A percentile compares a stretch with the other conserved stretches of the same genome.
These are phyloP conservation scores for Candidula unifasciata DNA, from an alignment of 2,888 invertebrate species.

Conservation along the genomic window DNA sequence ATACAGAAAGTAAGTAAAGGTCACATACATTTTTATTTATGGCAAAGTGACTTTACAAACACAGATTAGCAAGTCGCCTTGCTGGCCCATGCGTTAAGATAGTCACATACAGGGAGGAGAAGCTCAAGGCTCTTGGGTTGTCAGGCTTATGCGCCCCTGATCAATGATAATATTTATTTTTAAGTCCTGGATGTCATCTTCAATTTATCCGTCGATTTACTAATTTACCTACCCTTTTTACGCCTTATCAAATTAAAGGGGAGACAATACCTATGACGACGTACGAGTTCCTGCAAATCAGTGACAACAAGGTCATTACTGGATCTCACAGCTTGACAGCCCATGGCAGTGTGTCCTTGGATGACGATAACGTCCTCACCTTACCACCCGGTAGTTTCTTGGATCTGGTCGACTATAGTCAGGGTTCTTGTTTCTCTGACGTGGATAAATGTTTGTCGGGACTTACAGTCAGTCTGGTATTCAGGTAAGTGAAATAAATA, in stretches of 20 bases:
- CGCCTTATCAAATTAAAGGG: not conserved
- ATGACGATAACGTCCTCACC: not conserved
- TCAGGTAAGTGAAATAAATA: not conserved
- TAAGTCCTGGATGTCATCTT: too few species aligned
- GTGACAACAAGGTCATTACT: not conserved
- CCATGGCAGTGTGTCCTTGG: slow-evolving; percentile 4
- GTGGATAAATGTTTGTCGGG: slow-evolving; percentile 3
- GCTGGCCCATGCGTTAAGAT: too few species aligned
- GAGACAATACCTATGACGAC: not conserved
- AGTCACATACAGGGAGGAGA: too few species aligned
- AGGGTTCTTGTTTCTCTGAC: not conserved
- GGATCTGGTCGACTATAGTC: not conserved
- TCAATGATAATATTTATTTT: too few species aligned
- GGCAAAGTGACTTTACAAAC: too few species aligned
- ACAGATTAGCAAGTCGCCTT: too few species aligned
- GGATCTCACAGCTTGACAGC: not conserved
- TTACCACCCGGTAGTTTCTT: not conserved
- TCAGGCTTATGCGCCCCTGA: too few species aligned
- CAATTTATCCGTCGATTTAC: too few species aligned
- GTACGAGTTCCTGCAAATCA: not conserved
- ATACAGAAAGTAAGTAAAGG: too few species aligned
- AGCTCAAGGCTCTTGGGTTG: too few species aligned
- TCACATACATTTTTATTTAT: too few species aligned
- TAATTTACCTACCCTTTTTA: too few species aligned
- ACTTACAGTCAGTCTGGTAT: not conserved